Evolutionary conservation across 2,888 invertebrate species (phyloP).

Genomic region (Pterostichus niger): DNA sequence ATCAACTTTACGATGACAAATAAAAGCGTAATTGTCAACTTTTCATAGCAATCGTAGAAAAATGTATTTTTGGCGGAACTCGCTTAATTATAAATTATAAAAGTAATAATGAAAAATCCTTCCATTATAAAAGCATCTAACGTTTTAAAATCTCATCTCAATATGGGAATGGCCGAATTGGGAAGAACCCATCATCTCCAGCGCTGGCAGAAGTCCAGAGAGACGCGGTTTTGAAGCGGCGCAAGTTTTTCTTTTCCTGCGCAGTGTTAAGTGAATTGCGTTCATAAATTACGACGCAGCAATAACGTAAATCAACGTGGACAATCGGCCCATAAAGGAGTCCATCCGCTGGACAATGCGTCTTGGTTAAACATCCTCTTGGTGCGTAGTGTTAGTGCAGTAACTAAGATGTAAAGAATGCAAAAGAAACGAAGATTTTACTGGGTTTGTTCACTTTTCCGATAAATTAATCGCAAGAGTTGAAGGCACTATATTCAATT

Average conservation of each 20-base stretch:
- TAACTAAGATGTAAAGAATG: slow-evolving; percentile 4
- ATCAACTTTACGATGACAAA: too few species aligned
- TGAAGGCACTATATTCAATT: too few species aligned
- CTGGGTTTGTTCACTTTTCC: too few species aligned
- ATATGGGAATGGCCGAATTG: neutral
- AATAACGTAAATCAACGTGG: slow-evolving; percentile 66
- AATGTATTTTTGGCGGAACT: too few species aligned
- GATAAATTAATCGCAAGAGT: too few species aligned
- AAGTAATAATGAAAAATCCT: too few species aligned
- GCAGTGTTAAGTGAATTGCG: slow-evolving; percentile 66
- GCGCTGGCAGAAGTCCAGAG: slow-evolving; percentile 38
- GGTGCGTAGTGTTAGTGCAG: neutral
- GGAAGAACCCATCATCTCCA: slow-evolving; percentile 2
- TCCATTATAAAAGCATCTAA: too few species aligned
- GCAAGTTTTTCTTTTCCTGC: slow-evolving; percentile 55
- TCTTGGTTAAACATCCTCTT: slow-evolving; percentile 58
- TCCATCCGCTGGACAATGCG: slow-evolving; percentile 59
- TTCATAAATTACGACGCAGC: slow-evolving; percentile 62
- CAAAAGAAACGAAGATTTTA: neutral
- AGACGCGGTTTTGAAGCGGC: slow-evolving; percentile 36
- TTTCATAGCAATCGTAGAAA: too few species aligned
- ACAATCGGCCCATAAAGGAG: slow-evolving; percentile 65
- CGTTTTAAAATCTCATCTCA: too few species aligned
- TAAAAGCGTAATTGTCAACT: too few species aligned
- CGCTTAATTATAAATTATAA: too few species aligned